Evolutionary conservation across 2,888 invertebrate species (phyloP), one percentile per base, ranked within the genome.

Genomic region (Ectropis crepuscularia): DNA sequence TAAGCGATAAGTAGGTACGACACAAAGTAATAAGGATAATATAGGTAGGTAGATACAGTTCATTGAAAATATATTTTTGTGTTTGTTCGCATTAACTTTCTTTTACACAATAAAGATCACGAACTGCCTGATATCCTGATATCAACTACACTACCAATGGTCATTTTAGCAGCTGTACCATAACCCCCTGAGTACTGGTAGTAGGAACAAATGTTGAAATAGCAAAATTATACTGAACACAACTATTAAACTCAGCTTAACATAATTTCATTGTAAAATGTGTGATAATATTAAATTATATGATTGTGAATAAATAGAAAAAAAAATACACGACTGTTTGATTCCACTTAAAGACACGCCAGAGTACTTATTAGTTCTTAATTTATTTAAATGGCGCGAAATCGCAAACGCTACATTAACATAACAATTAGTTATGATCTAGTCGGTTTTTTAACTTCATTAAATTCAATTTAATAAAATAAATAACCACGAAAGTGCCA

Each of bases 191-290:
- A 36, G 50, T 10, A 10, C 49, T 16, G 38, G 54, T 48, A 28
- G 7, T 48, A 43, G n/a, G 6, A 54, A 28, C 16, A 28, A 28
- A 28, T 28, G 43, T 54, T 6, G 43, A 43, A 43, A 61, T 49
- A 38, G 12, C 6, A 53, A 49, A 49, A 57, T 45, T 58, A 43
- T 50, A 12, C 39, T 50, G 38, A 50, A 58, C 37, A 42, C 43
- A 43, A 42, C 37, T 45, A 58, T 54, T 54, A 16, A 10, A 16
- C 16, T 36, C 37, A 49, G 9, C 8, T 46, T 55, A 47, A 41
- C 9, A 16, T 5, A 46, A 47, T 36, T 38, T 46, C 12, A 28
- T 41, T 47, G 47, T n/a, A 47, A 39, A 47, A 41, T 46, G 7
- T 5, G 2, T 47, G 28, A 28, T 38, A 28, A 28, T 28, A n/a